Evolutionary conservation across 37 sponge, comb jelly and placozoan species (phyloP).

Genomic region (Diacarnus erythraeanus): DNA sequence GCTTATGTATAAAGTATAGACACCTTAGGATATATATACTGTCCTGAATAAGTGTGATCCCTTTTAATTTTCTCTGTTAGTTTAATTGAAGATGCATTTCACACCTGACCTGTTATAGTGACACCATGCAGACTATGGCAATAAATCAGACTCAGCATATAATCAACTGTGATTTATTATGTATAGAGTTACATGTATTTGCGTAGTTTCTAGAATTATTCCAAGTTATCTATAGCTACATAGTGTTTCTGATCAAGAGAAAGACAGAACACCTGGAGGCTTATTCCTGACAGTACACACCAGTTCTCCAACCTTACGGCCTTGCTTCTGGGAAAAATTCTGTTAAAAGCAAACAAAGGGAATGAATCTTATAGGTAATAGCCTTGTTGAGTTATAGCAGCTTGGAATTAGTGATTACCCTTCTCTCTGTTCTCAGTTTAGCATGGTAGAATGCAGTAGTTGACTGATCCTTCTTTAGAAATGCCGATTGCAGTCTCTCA

Average conservation of each 20-base stretch:
- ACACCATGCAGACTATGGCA: no score
- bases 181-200: no score
- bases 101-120: no score
- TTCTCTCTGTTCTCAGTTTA: conserved; percentile 75
- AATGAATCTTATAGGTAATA: neutral
- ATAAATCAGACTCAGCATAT: no score
- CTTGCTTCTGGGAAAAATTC: neutral
- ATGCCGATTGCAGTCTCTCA: conserved; percentile 46
- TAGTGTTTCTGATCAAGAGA: conserved; percentile 26
- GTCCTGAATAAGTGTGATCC: no score
- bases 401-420: neutral
- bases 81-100: no score
- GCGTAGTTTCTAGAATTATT: no score
- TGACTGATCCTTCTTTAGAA: conserved; percentile 79
- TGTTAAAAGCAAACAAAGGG: neutral
- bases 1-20: no score
- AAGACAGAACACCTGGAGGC: conserved; percentile 57
- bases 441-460: conserved; percentile 88
- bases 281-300: conserved; percentile 32
- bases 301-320: conserved; percentile 30
- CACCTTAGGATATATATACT: no score
- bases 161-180: no score
- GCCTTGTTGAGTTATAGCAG: neutral
- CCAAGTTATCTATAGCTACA: no score
- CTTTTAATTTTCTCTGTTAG: no score